Evolutionary conservation across 2,888 invertebrate species (phyloP).

Genomic region (Scaptomyza parva): DNA sequence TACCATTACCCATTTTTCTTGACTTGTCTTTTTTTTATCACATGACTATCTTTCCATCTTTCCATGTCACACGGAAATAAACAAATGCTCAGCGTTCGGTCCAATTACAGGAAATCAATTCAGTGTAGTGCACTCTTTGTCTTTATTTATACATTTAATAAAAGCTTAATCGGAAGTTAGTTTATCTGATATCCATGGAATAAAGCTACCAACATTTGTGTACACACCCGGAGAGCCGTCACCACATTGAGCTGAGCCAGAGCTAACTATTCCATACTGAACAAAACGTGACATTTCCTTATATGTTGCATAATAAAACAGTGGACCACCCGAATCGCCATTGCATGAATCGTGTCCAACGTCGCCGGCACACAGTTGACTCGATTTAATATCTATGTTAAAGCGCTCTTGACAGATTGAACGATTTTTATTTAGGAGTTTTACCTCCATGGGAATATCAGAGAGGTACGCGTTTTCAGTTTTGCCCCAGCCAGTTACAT

Average conservation of each 20-base stretch:
- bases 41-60: slow-evolving; percentile 79
- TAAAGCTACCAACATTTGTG: slow-evolving; percentile 34
- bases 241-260: fast-evolving
- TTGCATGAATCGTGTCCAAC: slow-evolving; percentile 1
- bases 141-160: no score
- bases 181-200: slow-evolving; percentile 38
- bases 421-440: neutral
- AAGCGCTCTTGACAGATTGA: neutral
- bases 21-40: slow-evolving; percentile 83
- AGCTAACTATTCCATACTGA: slow-evolving; percentile 40
- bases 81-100: slow-evolving; percentile 74
- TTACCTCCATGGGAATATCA: slow-evolving; percentile 7
- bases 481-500: slow-evolving; percentile 38
- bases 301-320: neutral
- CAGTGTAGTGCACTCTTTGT: slow-evolving; percentile 14
- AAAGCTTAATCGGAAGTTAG: neutral
- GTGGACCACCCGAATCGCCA: slow-evolving; percentile 45
- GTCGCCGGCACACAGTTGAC: slow-evolving; percentile 37
- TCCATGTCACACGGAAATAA: slow-evolving; percentile 83
- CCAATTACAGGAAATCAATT: slow-evolving; percentile 72
- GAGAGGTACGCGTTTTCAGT: fast-evolving
- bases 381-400: fast-evolving
- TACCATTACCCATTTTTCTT: slow-evolving; percentile 17
- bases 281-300: neutral
- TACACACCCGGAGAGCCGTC: slow-evolving; percentile 22